Evolutionary conservation across 2,797 vertebrate species (phyloP), one percentile per base, ranked within the genome.

Genomic region (Amniataba percoides): DNA sequence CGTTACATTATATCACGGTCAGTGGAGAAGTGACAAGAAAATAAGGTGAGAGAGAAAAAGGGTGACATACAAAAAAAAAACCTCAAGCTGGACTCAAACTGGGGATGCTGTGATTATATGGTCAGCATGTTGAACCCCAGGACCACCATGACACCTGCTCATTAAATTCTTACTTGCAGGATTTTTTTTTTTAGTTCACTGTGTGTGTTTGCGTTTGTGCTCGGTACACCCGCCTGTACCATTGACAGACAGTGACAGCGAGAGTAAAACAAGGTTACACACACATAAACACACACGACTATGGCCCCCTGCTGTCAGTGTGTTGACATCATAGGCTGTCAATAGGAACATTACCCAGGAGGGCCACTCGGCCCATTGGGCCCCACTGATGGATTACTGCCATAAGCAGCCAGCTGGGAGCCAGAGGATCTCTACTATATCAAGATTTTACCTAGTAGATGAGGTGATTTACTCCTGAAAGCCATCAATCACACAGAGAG

Each of bases 261-360:
- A 81, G 51, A 73, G 65, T 82, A 81, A 82, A 88, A 59, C 52
- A 82, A 70, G 80, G 64, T 83, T 71, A 72, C 68, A 82, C 68
- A 83, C 65, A 72, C 58, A 76, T 63, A 80, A 62, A 81, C 74
- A 80, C 78, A 57, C 49, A 53, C 42, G 36, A 58, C 61, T 25
- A 19, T 66, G 79, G 74, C 80, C 74, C 74, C 77, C 86, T 74
- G 77, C 77, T 91, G 91, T 91, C 92, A 90, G 80, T 34, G 77
- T 88, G 87, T 87, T 88, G 86, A 91, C 92, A 93, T 92, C 92
- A 93, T 87, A 91, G 88, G 69, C 89, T 92, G 92, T 94, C 91
- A 93, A 89, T 90, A 88, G 93, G 92, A 93, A 94, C 93, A 94
- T 94, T 94, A 94, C 92, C 93, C 92, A 87, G 85, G 87, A 88